Conservation (phyloP, 35 echinoderm and acorn worm species). For the Ophiothrix spiculata region DNA sequence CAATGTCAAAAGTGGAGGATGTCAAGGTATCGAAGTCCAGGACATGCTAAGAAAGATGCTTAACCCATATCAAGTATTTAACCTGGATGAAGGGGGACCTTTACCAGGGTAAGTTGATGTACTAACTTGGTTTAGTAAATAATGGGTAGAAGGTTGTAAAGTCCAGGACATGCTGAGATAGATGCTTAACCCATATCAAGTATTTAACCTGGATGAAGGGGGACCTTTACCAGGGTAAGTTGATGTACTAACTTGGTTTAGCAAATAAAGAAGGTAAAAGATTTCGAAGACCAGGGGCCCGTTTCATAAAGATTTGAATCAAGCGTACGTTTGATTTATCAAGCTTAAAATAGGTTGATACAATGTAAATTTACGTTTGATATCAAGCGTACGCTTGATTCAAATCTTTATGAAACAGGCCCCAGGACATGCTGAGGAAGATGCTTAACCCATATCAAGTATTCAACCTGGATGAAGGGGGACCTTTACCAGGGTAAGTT, state of each 20-base stretch:
- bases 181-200: conserved; percentile 86
- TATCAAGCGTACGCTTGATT: no score
- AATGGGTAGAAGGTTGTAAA: conserved; percentile 28
- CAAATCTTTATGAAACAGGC: no score
- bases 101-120: conserved; percentile 85
- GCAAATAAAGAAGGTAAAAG: no score
- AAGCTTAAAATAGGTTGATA: no score
- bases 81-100: conserved; percentile 87
- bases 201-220: conserved; percentile 90
- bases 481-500: conserved; percentile 93
- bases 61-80: conserved; percentile 93
- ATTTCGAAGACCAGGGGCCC: no score
- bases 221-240: conserved; percentile 95
- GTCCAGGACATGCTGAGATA: neutral
- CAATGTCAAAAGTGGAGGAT: conserved; percentile 91
- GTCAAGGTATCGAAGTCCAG: conserved; percentile 82
- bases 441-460: conserved; percentile 96
- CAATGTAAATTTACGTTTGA: no score
- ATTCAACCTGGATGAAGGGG: conserved; percentile 88
- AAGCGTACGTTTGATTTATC: no score
- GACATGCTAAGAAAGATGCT: conserved; percentile 84
- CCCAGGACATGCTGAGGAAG: no score
- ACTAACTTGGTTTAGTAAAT: neutral
- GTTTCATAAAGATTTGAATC: no score
- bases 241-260: no score